Percentiles rank a stretch among this genome's conserved stretches.
Evolutionary conservation across 2,797 vertebrate species (phyloP).

Genomic region (Chelon labrosus): DNA sequence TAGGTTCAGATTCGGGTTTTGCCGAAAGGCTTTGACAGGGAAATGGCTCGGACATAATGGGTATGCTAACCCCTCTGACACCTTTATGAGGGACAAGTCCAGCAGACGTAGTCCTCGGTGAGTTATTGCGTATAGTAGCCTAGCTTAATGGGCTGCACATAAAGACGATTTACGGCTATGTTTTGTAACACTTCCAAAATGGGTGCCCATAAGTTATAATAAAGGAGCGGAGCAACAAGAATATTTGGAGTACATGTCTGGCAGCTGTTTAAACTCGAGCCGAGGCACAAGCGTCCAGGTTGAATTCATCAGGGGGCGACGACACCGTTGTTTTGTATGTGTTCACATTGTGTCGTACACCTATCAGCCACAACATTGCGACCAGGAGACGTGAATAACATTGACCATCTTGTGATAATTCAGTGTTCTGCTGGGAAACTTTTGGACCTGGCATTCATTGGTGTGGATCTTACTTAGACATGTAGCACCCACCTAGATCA

Average conservation of each 20-base stretch:
- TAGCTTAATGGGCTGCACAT: constrained; percentile 39
- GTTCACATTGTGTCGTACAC: too few species aligned
- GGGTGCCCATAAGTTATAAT: constrained; percentile 35
- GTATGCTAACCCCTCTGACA: constrained; percentile 54
- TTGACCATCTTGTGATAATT: too few species aligned
- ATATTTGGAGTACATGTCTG: constrained; percentile 16
- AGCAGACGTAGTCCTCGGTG: constrained; percentile 34
- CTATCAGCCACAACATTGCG: too few species aligned
- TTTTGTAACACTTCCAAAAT: constrained; percentile 45
- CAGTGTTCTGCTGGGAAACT: too few species aligned
- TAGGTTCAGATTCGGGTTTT: background rate
- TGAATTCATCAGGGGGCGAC: background rate
- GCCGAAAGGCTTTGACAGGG: constrained; percentile 39
- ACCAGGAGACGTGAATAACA: too few species aligned
- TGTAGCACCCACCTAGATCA: too few species aligned
- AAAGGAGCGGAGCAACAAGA: constrained; percentile 10
- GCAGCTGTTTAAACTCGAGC: constrained; percentile 6
- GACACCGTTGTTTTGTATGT: too few species aligned
- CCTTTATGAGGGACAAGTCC: constrained; percentile 61
- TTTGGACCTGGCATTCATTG: too few species aligned
- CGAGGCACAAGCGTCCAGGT: background rate
- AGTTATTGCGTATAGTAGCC: constrained; percentile 41
- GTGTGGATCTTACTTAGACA: too few species aligned
- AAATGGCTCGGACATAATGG: constrained; percentile 49
- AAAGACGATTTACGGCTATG: constrained; percentile 39